Evolutionary conservation across 2,113 vertebrate genomes (phyloP), one percentile per base, ranked within the genome.

Genomic region (Scophthalmus maximus): DNA sequence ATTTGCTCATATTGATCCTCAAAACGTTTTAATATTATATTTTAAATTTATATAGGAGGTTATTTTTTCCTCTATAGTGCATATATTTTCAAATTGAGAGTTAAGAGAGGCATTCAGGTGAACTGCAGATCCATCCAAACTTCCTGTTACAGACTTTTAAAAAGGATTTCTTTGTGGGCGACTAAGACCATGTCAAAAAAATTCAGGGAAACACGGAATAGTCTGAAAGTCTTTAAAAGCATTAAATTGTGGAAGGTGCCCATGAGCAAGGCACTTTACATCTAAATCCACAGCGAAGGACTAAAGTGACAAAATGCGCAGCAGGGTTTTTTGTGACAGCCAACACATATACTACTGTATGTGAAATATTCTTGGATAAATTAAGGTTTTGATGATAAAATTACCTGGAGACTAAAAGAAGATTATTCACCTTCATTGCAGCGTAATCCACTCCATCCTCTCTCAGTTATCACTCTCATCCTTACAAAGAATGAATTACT

Each of bases 391-490:
- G 20, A 47, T 29, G 8, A 12, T 51, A 27, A 27, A 17, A 53
- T 44, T 44, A 53, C 36, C 55, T 47, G 7, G 40, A 72, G 52
- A 71, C 34, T 67, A 52, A 61, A 17, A 18, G 14, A 9, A 44
- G 18, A 44, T 18, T n/a, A n/a, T 34, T 50, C 49, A 77, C 11
- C 52, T 78, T 73, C 6, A 44, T 42, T 38, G 32, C 5, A 44
- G 44, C 34, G 40, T 78, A 73, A 70, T 69, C 57, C 61, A 29
- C 47, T 68, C 47, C 3, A 22, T 60, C 63, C 15, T 53, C 25
- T 42, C 53, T 78, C 60, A 76, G 51, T 64, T 71, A 44, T 62
- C 51, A 23, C 58, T 58, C 29, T 73, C 46, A 70, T 68, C 57
- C 27, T n/a, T n/a, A n/a, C n/a, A n/a, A n/a, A n/a, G n/a, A n/a